A percentile compares a stretch with the other conserved stretches of the same genome.
Evolutionary conservation across 1,140 invertebrate species (phyloP).

Genomic region (Onthophagus taurus): DNA sequence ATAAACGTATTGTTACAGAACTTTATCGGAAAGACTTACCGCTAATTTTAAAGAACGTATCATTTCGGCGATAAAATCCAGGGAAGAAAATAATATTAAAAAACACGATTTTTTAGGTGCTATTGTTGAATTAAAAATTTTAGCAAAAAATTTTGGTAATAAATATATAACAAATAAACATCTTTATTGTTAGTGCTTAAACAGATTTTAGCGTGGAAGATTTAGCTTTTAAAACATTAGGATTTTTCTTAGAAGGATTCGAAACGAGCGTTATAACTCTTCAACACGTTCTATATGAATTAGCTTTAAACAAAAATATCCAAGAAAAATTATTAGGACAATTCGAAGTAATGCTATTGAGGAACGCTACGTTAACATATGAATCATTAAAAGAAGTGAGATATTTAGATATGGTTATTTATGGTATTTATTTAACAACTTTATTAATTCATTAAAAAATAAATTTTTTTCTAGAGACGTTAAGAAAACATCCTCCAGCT

Average conservation of each 20-base stretch:
- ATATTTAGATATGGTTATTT: slow-evolving; percentile 15
- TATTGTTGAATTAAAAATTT: slow-evolving; percentile 2
- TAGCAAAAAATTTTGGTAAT: slow-evolving; percentile 1
- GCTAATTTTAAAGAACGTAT: no score
- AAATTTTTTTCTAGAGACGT: background rate
- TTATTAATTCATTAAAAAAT: background rate
- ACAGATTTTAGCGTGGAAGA: no score
- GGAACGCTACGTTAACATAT: slow-evolving; percentile 15
- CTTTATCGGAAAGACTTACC: no score
- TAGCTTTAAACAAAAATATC: slow-evolving; percentile 10
- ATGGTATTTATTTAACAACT: slow-evolving; percentile 6
- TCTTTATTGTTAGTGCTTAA: no score
- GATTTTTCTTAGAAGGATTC: slow-evolving; percentile 15
- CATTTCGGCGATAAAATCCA: no score
- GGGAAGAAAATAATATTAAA: slow-evolving; percentile 3
- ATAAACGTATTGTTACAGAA: no score
- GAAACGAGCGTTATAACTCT: slow-evolving; percentile 13
- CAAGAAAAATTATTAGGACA: slow-evolving; percentile 15
- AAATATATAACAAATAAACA: no score
- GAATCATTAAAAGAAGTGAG: slow-evolving; percentile 15
- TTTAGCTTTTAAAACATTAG: no score
- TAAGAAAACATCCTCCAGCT: slow-evolving; percentile 5
- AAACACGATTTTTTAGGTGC: slow-evolving; percentile 5
- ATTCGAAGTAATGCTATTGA: slow-evolving; percentile 7
- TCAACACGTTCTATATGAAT: slow-evolving; percentile 7